Conservation (phyloP, 2,113 vertebrate genomes). For the Pteruthius melanotis region DNA sequence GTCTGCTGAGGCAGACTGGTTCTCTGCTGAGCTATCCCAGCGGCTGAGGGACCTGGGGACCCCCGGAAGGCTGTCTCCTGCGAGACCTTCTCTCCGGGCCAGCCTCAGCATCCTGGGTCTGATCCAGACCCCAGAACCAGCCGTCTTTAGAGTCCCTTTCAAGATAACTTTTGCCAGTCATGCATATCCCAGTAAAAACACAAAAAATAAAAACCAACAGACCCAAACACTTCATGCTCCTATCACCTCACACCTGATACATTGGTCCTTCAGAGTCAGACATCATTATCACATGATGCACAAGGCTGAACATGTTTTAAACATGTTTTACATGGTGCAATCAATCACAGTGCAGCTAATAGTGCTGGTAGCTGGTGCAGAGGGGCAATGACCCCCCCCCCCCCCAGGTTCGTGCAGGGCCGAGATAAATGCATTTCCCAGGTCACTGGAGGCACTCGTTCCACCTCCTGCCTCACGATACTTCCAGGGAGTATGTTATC, state of each 20-base stretch:
- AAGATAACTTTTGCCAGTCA: neutral
- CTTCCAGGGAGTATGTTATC: slow-evolving; percentile 65
- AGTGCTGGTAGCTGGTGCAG: neutral
- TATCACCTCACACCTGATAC: neutral
- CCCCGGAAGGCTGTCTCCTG: too few relatives aligned
- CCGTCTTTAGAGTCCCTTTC: too few relatives aligned
- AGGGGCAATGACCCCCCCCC: neutral
- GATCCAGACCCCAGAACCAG: too few relatives aligned
- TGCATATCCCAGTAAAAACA: neutral
- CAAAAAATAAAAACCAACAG: neutral
- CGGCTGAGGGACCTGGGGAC: too few relatives aligned
- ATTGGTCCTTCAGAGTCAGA: neutral
- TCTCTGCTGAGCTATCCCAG: too few relatives aligned
- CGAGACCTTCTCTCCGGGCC: too few relatives aligned
- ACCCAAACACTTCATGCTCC: neutral
- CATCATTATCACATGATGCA: neutral
- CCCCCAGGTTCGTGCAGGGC: neutral
- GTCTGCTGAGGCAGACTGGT: too few relatives aligned
- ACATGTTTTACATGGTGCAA: slow-evolving; percentile 52
- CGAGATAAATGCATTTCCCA: slow-evolving; percentile 62
- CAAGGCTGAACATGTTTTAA: slow-evolving; percentile 34
- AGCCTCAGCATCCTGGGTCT: too few relatives aligned
- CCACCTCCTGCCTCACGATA: slow-evolving; percentile 34
- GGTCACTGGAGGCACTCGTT: slow-evolving; percentile 45
- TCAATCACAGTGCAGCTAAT: neutral